These are phyloP conservation scores for Corythaixoides concolor DNA, from an alignment of 2,113 vertebrate species.

Conservation along the genomic window DNA sequence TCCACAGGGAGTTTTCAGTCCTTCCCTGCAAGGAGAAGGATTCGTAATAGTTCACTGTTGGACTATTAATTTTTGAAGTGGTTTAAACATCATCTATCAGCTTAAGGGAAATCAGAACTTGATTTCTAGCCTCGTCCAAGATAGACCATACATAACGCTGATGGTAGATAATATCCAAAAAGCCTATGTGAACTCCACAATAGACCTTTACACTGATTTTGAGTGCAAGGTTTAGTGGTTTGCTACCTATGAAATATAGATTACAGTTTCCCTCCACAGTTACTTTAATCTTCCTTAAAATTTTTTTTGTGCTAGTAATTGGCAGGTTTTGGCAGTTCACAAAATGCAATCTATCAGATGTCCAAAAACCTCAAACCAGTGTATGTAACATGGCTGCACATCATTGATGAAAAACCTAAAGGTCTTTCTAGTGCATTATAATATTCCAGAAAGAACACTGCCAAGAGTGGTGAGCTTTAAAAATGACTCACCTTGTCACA, in stretches of 20 bases:
- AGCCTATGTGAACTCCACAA: neutral
- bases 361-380: neutral
- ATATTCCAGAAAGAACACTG: neutral
- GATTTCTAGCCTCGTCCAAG: neutral
- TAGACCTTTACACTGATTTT: neutral
- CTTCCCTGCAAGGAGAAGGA: neutral
- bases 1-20: neutral
- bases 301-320: slow-evolving; percentile 9
- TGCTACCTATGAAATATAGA: neutral
- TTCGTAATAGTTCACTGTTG: neutral
- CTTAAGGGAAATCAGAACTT: neutral
- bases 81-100: neutral
- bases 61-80: neutral
- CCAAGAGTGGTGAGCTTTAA: neutral
- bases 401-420: neutral
- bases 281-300: neutral
- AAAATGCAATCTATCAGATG: neutral
- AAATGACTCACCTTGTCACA: neutral
- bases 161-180: neutral
- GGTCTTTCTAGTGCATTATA: neutral
- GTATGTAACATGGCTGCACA: neutral
- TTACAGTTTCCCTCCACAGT: neutral
- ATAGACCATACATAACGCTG: neutral
- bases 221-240: neutral
- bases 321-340: slow-evolving; percentile 54